phyloP scores from a whole-genome alignment of 2,888 invertebrate genomes.

The Chelonus formosanus region DNA sequence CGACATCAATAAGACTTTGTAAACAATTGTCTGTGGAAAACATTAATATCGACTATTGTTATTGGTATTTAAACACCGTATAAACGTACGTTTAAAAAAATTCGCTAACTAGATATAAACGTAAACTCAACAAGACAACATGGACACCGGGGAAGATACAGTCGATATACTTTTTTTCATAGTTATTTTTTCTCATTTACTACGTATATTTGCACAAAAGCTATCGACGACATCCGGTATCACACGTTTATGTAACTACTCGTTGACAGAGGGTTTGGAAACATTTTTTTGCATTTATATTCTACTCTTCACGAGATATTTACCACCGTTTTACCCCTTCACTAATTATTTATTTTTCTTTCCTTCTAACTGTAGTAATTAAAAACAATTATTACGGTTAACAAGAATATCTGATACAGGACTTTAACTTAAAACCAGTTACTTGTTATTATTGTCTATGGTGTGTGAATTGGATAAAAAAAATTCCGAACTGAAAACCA shows the following conservation, averaged over 20 bases:
- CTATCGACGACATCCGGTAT: constrained; percentile 41
- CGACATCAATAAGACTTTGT: constrained; percentile 22
- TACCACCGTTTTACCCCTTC: too few species aligned
- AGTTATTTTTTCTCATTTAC: constrained; percentile 25
- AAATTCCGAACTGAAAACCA: too few species aligned
- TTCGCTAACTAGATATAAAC: constrained; percentile 43
- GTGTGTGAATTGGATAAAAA: too few species aligned
- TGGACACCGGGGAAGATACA: constrained; percentile 42
- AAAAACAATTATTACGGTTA: too few species aligned
- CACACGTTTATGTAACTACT: constrained; percentile 38
- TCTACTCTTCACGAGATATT: constrained; percentile 27
- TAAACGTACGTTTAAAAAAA: constrained; percentile 37
- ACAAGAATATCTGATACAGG: too few species aligned
- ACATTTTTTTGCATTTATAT: constrained; percentile 8
- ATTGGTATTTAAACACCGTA: constrained; percentile 21
- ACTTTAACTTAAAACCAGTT: too few species aligned
- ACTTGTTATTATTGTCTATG: too few species aligned
- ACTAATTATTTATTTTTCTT: too few species aligned
- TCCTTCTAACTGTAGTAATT: too few species aligned
- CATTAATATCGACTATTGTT: constrained; percentile 42
- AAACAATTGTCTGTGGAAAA: constrained; percentile 39
- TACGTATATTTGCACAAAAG: neutral
- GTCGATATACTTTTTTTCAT: constrained; percentile 32
- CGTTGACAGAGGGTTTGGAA: constrained; percentile 37
- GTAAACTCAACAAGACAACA: constrained; percentile 45